Base-by-base conservation (phyloP, 2,113 vertebrate genomes). In the Prionailurus bengalensis region DNA sequence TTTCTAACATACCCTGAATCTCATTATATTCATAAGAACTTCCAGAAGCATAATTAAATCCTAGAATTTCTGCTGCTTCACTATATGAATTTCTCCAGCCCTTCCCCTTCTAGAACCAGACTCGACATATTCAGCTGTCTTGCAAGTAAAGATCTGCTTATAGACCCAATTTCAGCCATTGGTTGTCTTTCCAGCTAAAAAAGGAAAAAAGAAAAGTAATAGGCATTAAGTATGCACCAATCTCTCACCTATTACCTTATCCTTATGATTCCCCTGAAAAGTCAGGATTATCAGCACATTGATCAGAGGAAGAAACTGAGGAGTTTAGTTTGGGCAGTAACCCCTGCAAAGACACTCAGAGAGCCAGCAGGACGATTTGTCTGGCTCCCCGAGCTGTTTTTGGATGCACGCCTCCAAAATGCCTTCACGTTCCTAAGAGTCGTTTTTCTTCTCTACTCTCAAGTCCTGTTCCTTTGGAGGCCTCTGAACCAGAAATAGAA, bases 1-100 rank as follows among this genome's bases (percentile, higher is more conserved):
- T 91, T 87, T 92, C 13, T 42, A 95, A 63, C 16, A 71, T 11
- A 85, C 31, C 63, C 63, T 81, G 12, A 23, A 27, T 93, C 39
- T 65, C 39, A 23, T 92, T 94, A 84, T 10, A 92, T 42, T 95
- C 25, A 42, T 42, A 88, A 51, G 29, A 87, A 83, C 36, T 73
- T 95, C 61, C 53, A 39, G 42, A 95, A 91, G 15, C 9, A 88
- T 70, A 65, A 92, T 78, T 48, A 89, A 92, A 86, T 90, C n/a
- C 42, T 87, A 61, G n/a, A 61, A 66, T 90, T 79, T 95, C 79
- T 80, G 66, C 31, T 53, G 31, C 16, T 89, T 80, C 25, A 31
- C 15, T 89, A 16, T 53, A 25, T 53, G 36, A 86, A 89, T 36
- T 51, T 92, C 61, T 65, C 19, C 21, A 76, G 45, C 8, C 7